Conservation (phyloP, 2,797 vertebrate genomes). For the Lagorchestes hirsutus region DNA sequence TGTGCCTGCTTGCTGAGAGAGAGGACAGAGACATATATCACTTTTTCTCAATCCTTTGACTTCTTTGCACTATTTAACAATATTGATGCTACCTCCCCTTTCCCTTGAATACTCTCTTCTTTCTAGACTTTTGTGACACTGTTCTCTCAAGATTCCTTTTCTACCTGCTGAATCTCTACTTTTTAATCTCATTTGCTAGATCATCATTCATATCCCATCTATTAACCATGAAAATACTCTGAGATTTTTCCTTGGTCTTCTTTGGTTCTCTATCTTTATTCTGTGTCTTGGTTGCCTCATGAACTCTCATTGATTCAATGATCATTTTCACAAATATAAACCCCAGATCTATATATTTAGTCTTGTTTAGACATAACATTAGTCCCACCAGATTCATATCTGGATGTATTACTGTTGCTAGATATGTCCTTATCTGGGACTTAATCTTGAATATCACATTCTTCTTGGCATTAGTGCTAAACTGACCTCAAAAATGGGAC, state of each 20-base stretch:
- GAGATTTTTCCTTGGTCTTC: not conserved
- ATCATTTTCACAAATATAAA: not conserved
- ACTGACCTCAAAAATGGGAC: not conserved
- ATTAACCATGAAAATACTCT: not conserved
- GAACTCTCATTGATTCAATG: not conserved
- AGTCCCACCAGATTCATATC: not conserved
- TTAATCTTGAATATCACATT: not conserved
- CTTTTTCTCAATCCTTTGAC: not conserved
- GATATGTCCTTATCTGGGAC: not conserved
- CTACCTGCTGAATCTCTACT: not conserved
- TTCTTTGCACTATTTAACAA: not conserved
- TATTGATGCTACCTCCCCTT: not conserved
- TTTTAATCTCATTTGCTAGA: not conserved
- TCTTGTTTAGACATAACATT: not conserved
- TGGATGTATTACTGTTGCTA: not conserved
- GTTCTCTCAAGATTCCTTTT: not conserved
- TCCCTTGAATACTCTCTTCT: not conserved
- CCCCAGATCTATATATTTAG: not conserved
- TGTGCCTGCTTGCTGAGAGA: not conserved
- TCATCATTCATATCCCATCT: not conserved
- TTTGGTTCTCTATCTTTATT: not conserved
- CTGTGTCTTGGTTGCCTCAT: not conserved
- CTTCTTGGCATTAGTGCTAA: not conserved
- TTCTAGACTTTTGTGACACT: not conserved
- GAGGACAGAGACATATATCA: not conserved